Evolutionary conservation across 2,888 invertebrate genomes (phyloP).

Genomic region (Monoplex corrugatus): DNA sequence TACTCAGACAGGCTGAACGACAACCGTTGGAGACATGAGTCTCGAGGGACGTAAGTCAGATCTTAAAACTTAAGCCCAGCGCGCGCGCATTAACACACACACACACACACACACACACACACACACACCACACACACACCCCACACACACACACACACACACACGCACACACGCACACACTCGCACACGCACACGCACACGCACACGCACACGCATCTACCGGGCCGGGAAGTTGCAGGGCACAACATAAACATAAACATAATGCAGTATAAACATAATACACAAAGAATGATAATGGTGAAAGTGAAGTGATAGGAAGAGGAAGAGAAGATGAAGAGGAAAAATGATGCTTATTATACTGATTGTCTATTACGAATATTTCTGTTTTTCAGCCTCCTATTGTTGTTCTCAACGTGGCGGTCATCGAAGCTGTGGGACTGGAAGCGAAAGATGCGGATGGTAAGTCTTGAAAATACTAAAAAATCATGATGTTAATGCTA

Average conservation of each 20-base stretch:
- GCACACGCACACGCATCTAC: background rate
- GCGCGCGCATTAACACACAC: no score
- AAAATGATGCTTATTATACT: no score
- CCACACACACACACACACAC: background rate
- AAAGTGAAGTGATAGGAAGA: no score
- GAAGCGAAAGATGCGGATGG: constrained; percentile 99
- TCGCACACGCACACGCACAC: background rate
- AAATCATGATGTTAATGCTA: background rate
- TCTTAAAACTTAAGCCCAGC: no score
- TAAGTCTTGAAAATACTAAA: constrained; percentile 83
- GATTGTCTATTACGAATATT: no score
- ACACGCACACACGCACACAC: constrained; percentile 11
- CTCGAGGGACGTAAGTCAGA: no score
- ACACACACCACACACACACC: background rate
- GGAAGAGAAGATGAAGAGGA: no score
- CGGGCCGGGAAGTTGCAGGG: background rate
- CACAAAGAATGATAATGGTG: no score
- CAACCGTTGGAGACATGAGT: no score
- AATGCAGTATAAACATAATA: no score
- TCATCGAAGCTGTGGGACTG: constrained; percentile 94
- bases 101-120: background rate
- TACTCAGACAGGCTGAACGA: no score
- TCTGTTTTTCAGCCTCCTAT: constrained; percentile 79
- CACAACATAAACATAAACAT: background rate
- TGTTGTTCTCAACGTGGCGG: constrained; percentile 94